Percentiles rank a stretch among this genome's conserved stretches.
phyloP scores from a whole-genome alignment of 2,113 vertebrate species.

The Equus quagga region DNA sequence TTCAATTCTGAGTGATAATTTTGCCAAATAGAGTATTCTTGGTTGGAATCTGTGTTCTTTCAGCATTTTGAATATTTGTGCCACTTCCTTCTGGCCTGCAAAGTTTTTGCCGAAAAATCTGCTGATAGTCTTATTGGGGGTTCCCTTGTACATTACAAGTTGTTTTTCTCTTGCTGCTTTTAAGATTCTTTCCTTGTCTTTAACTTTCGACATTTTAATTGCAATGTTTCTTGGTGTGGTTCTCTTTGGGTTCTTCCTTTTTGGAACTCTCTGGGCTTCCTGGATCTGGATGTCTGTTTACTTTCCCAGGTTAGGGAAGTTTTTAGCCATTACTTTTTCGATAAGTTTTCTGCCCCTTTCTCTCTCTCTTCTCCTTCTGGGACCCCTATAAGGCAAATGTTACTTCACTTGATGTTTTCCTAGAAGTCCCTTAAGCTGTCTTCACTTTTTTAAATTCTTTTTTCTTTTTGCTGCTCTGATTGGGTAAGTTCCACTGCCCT shows the following conservation, averaged over 20 bases:
- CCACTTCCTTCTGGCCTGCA: neutral
- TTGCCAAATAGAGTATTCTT: neutral
- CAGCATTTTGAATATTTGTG: neutral
- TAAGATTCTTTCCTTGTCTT: neutral
- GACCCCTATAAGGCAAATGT: neutral
- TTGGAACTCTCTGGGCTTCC: neutral
- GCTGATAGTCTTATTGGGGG: neutral
- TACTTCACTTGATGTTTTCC: too few species aligned
- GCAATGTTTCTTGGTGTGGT: neutral
- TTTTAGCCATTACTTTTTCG: neutral
- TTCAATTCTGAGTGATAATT: neutral
- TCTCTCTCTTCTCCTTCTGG: neutral
- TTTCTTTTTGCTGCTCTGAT: neutral
- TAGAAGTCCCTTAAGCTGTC: too few species aligned
- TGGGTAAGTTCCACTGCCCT: neutral
- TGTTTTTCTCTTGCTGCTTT: neutral
- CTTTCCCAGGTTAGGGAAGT: neutral
- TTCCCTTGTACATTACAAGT: neutral
- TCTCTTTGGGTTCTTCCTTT: neutral
- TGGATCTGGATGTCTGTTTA: neutral
- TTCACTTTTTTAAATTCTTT: too few species aligned
- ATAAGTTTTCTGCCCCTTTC: neutral
- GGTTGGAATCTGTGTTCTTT: neutral
- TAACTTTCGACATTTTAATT: neutral
- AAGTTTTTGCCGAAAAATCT: neutral